Percentiles rank a stretch among this genome's conserved stretches.
Evolutionary conservation across 2,113 vertebrate species (phyloP).

Genomic region (Sorex araneus): DNA sequence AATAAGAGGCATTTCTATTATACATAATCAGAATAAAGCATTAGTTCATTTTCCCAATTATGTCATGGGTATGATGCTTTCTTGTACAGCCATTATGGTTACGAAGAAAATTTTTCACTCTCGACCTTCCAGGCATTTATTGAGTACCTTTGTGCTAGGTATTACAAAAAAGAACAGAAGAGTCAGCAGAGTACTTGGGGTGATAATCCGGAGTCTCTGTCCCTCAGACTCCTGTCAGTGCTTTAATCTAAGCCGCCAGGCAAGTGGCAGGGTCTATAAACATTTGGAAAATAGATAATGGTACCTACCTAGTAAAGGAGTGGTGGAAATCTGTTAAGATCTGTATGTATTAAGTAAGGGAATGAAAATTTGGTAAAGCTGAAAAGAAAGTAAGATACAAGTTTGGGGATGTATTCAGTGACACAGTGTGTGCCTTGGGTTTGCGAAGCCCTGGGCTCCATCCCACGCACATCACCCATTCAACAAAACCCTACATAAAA

Average conservation of each 20-base stretch:
- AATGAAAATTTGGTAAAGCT: conserved; percentile 5
- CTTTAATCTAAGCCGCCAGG: background rate
- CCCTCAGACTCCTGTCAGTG: background rate
- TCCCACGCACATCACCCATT: too few species aligned
- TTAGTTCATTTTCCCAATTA: conserved; percentile 47
- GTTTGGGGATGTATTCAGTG: too few species aligned
- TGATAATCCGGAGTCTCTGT: background rate
- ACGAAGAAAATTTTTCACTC: conserved; percentile 19
- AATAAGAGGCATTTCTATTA: conserved; percentile 34
- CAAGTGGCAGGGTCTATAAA: background rate
- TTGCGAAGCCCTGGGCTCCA: too few species aligned
- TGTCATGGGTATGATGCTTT: background rate
- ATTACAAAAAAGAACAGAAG: conserved; percentile 17
- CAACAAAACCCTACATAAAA: too few species aligned
- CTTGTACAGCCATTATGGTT: conserved; percentile 16
- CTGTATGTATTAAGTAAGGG: background rate
- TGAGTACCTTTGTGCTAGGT: background rate
- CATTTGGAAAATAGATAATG: background rate
- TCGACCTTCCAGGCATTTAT: background rate
- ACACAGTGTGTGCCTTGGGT: too few species aligned
- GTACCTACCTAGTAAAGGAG: background rate
- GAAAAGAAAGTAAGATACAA: background rate
- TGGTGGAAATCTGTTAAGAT: background rate
- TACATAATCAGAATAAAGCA: conserved; percentile 48
- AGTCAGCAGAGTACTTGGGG: too few species aligned